Evolutionary conservation across 2,888 invertebrate genomes (phyloP), one percentile per base, ranked within the genome.

Genomic region (Hypselothyrea guttata): DNA sequence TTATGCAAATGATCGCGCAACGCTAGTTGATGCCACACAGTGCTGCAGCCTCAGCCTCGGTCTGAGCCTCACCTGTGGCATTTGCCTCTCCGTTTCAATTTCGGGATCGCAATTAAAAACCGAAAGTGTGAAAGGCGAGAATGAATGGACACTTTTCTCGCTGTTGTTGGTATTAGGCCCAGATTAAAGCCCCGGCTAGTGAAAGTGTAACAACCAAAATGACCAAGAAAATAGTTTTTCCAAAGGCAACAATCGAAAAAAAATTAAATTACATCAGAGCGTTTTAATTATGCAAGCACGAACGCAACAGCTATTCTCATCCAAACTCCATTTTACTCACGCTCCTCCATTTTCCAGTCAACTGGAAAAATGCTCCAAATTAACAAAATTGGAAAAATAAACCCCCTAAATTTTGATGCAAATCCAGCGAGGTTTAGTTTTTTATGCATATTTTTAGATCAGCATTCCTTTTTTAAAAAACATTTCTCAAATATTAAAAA

Each of bases 1-100:
- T 84, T 79, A 79, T 83, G 81, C 83, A 79, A 85, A 79, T 83
- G 76, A 83, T 82, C 61, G 53, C 46, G 15, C 46, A 22, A 22
- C 60, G 59, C 11, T 12, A 30, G 47, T 12, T 33, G 9, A 34
- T 22, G 46, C 37, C 28, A 35, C 40, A 40, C 33, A 35, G 45
- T 13, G 34, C 18, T 18, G 38, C 38, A 37, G 16, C 16, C n/a
- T 7, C n/a, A 8, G 9, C 15, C 1, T 35, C 9, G 48, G 15
- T 9, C 33, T 2, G 16, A 9, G 38, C 18, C 27, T 56, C 52
- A 61, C 35, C 72, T 44, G 22, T 45, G 55, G 47, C 44, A 54
- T 58, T 70, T 58, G 49, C 35, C 40, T 61, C 60, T 48, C 75
- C 58, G 58, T 53, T 71, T 57, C 49, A 54, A 51, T 54, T 71